Percentiles rank a stretch among this genome's conserved stretches.
phyloP scores from a whole-genome alignment of 2,888 invertebrate genomes.

The Anaspis maculata region DNA sequence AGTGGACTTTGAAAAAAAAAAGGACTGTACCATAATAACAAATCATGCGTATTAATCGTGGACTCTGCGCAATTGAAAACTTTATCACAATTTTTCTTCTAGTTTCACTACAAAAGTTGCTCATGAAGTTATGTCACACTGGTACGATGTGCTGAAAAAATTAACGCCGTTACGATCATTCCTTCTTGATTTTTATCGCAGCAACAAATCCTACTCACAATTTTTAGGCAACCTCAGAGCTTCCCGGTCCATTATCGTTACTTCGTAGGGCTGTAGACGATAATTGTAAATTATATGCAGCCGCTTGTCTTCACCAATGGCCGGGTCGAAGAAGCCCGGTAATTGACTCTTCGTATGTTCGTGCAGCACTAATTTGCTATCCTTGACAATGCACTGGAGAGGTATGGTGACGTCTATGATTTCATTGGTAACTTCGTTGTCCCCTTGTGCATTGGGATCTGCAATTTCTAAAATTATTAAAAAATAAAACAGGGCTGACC shows the following conservation, averaged over 20 bases:
- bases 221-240: conserved; percentile 69
- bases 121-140: conserved; percentile 31
- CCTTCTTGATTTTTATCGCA: too few relatives aligned
- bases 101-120: conserved; percentile 5
- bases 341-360: conserved; percentile 86
- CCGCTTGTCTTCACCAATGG: conserved; percentile 84
- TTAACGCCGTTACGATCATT: neutral
- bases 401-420: conserved; percentile 91
- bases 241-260: conserved; percentile 72
- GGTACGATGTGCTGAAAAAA: conserved; percentile 36
- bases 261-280: conserved; percentile 69
- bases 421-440: conserved; percentile 41
- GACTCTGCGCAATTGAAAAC: conserved; percentile 15
- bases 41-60: conserved; percentile 16
- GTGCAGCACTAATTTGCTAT: conserved; percentile 79
- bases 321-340: conserved; percentile 95
- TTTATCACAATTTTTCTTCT: conserved; percentile 17
- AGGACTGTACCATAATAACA: too few relatives aligned
- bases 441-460: conserved; percentile 21
- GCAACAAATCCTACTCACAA: too few relatives aligned
- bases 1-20: too few relatives aligned
- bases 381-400: conserved; percentile 86
- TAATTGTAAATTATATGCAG: conserved; percentile 81
- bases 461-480: conserved; percentile 7
- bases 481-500: too few relatives aligned